Evolutionary conservation across 2,888 invertebrate species (phyloP), one percentile per base, ranked within the genome.

Genomic region (Callimorpha dominula): DNA sequence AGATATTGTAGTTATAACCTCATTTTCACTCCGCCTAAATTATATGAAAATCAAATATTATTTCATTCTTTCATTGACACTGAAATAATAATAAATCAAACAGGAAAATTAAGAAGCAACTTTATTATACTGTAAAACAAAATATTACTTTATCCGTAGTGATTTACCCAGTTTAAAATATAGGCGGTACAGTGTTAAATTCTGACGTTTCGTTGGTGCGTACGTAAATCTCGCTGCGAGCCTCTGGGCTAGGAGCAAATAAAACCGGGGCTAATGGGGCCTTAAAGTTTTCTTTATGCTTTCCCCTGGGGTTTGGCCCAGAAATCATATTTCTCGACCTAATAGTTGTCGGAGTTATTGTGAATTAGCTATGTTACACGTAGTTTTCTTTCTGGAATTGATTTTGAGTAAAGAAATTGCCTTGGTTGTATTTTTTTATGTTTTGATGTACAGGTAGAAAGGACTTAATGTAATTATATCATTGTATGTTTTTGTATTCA

Each of bases 301-400:
- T 87, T 87, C 88, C 88, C 90, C 86, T 80, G 84, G 86, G 81
- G 72, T 71, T 73, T 65, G 74, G 78, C 82, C 85, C 82, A 84
- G 83, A 88, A 87, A 88, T 90, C 88, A 91, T 91, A 89, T 90
- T 89, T 89, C 87, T 85, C 82, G 77, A 72, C 83, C 84, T 84
- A 85, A 89, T 86, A 88, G 86, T 85, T 81, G 77, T 77, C 80
- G 71, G 80, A 85, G 84, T 88, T 89, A 84, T 87, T 90, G 67
- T 42, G 84, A 81, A 89, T 90, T 87, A 63, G 20, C 31, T 68
- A 20, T 60, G 31, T 49, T 65, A 40, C 43, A 57, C 11, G 40
- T 31, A 65, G 65, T 31, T n/a, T 70, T 57, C 5, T 11, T 12
- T 71, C 31, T 43, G 1, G 15, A 6, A 64, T n/a, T 50, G 40